Evolutionary conservation across 2,888 invertebrate genomes (phyloP).

Genomic region (Philonicus albiceps): DNA sequence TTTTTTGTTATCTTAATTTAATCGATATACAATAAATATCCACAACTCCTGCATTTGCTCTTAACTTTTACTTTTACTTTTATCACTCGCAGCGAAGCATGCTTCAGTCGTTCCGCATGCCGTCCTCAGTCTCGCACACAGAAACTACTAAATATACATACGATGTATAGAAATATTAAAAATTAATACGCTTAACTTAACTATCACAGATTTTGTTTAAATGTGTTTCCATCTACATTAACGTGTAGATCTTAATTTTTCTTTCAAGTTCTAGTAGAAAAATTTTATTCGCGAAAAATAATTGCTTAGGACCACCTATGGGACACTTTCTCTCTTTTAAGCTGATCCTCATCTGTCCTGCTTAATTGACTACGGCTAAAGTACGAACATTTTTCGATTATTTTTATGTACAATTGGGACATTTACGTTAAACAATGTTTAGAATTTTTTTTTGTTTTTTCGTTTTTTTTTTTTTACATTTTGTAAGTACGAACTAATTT

Average conservation of each 20-base stretch:
- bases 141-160: slow-evolving; percentile 7
- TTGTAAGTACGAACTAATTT: slow-evolving; percentile 39
- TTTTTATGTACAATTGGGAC: slow-evolving; percentile 7
- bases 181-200: slow-evolving; percentile 24
- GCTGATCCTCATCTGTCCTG: background rate
- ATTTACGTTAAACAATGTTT: background rate
- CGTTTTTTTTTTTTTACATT: background rate
- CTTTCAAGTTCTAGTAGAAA: slow-evolving; percentile 1
- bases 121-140: slow-evolving; percentile 31
- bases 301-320: slow-evolving; percentile 20
- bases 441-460: background rate
- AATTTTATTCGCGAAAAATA: slow-evolving; percentile 1
- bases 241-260: background rate
- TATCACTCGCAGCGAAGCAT: slow-evolving; percentile 33
- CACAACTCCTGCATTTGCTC: background rate
- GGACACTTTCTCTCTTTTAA: background rate
- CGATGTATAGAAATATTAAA: slow-evolving; percentile 22
- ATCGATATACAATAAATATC: slow-evolving; percentile 17
- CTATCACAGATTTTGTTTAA: slow-evolving; percentile 40
- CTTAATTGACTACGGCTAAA: background rate
- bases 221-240: slow-evolving; percentile 11
- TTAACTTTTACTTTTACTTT: background rate
- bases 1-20: background rate
- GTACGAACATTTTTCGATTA: slow-evolving; percentile 8
- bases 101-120: slow-evolving; percentile 25